These are phyloP conservation scores for Cantharis lateralis DNA, from an alignment of 2,888 invertebrate genomes.

Conservation along the genomic window DNA sequence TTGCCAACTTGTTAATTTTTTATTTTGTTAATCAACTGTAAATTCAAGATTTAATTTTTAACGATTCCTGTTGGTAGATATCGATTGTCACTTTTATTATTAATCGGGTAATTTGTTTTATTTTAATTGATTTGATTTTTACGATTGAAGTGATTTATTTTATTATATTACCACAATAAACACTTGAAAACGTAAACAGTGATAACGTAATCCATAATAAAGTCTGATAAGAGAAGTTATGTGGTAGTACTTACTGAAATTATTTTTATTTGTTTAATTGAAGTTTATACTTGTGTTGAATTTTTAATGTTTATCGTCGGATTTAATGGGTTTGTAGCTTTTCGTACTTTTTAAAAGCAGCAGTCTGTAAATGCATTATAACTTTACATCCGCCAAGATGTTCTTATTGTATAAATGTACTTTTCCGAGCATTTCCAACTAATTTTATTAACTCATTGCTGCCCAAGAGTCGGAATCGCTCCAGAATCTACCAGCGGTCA, in stretches of 20 bases:
- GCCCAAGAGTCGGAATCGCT: background rate
- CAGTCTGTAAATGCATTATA: background rate
- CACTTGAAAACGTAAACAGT: background rate
- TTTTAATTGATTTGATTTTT: background rate
- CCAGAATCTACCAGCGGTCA: background rate
- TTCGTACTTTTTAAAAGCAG: background rate
- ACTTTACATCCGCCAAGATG: background rate
- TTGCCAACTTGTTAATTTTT: constrained; percentile 13
- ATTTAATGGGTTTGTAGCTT: background rate
- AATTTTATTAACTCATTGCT: background rate
- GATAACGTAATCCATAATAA: background rate
- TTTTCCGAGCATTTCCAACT: background rate
- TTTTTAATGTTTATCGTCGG: background rate
- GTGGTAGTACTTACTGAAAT: background rate
- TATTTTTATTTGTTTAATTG: background rate
- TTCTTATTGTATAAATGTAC: background rate
- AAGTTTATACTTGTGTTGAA: background rate
- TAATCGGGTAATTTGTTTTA: background rate
- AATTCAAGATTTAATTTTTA: constrained; percentile 3
- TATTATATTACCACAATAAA: background rate
- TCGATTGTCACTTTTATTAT: background rate
- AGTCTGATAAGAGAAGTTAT: background rate
- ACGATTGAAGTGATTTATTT: background rate
- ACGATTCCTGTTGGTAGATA: background rate
- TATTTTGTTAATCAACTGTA: constrained; percentile 7